phyloP scores from a whole-genome alignment of 2,888 invertebrate genomes.

The Cheilosia impressa region DNA sequence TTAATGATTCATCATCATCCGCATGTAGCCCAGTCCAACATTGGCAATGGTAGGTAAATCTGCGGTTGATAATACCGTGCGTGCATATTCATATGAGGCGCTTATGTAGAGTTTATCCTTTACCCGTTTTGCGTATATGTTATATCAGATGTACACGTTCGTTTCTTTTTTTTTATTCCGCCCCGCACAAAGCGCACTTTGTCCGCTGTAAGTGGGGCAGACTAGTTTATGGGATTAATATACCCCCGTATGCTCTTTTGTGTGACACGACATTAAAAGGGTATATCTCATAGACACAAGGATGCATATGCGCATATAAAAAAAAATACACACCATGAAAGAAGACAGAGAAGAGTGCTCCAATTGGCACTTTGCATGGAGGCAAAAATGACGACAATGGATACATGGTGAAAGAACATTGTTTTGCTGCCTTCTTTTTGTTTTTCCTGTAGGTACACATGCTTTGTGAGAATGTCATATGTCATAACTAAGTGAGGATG shows the following conservation, averaged over 20 bases:
- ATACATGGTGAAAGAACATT: constrained; percentile 35
- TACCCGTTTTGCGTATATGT: constrained; percentile 42
- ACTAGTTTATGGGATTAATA: constrained; percentile 50
- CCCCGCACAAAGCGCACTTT: constrained; percentile 61
- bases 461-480: constrained; percentile 57
- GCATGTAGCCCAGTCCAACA: constrained; percentile 8
- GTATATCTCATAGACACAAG: constrained; percentile 50
- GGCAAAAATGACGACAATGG: constrained; percentile 42
- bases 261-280: constrained; percentile 56
- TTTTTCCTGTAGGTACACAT: background rate
- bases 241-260: constrained; percentile 19
- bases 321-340: background rate
- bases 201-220: constrained; percentile 66
- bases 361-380: constrained; percentile 50
- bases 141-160: constrained; percentile 45
- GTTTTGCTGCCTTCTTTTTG: constrained; percentile 18
- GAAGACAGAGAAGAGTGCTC: constrained; percentile 36
- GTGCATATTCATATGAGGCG: constrained; percentile 8
- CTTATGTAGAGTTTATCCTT: constrained; percentile 45
- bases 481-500: constrained; percentile 58
- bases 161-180: background rate
- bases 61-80: constrained; percentile 13
- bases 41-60: background rate
- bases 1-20: constrained; percentile 60
- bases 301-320: constrained; percentile 7